A percentile compares a stretch with the other conserved stretches of the same genome.
phyloP scores from a whole-genome alignment of 1,140 invertebrate genomes.

The Vanessa atalanta region DNA sequence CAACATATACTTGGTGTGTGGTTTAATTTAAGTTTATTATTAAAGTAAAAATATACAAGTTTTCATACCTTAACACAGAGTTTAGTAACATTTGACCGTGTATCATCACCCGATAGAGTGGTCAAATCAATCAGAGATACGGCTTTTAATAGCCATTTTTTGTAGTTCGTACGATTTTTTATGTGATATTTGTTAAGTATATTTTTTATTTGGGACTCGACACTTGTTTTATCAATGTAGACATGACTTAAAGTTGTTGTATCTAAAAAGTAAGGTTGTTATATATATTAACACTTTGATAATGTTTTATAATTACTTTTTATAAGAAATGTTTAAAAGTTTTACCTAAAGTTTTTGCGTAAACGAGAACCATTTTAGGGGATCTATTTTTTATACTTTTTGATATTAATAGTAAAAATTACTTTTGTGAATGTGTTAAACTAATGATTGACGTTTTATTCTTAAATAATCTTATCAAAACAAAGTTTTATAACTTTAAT shows the following conservation, averaged over 20 bases:
- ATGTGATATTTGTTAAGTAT: constrained; percentile 64
- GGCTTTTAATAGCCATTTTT: constrained; percentile 90
- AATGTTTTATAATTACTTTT: background rate
- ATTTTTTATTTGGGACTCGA: constrained; percentile 80
- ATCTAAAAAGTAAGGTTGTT: constrained; percentile 73
- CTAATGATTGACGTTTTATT: too few species aligned
- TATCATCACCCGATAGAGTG: constrained; percentile 95
- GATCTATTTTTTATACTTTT: background rate
- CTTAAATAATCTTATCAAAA: too few species aligned
- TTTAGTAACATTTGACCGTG: constrained; percentile 87
- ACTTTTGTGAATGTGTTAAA: too few species aligned
- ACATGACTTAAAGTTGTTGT: constrained; percentile 81
- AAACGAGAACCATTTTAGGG: constrained; percentile 34
- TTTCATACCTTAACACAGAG: constrained; percentile 89
- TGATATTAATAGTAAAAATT: background rate
- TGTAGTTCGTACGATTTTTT: constrained; percentile 80
- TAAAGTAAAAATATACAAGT: background rate
- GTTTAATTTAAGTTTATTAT: background rate
- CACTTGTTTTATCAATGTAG: constrained; percentile 82
- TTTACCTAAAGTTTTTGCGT: constrained; percentile 42
- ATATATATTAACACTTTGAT: background rate
- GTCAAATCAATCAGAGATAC: constrained; percentile 95
- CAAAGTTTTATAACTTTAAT: too few species aligned
- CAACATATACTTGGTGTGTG: too few species aligned
- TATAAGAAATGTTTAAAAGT: constrained; percentile 5